Percentiles rank a stretch among this genome's conserved stretches.
Evolutionary conservation across 2,113 vertebrate species (phyloP).

Genomic region (Odobenus rosmarus): DNA sequence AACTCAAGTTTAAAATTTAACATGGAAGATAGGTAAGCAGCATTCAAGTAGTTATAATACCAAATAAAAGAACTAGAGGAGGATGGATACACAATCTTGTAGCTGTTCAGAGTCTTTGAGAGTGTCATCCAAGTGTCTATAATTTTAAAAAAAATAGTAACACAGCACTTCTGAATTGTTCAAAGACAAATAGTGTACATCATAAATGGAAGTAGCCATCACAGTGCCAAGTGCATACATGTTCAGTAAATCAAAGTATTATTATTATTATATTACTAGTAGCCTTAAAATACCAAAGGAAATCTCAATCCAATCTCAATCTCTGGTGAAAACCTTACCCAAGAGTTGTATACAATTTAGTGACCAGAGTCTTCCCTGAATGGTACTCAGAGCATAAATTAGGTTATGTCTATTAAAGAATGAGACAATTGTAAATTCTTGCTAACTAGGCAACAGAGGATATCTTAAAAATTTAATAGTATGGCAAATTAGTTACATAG

Average conservation of each 20-base stretch:
- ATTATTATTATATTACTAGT: not conserved
- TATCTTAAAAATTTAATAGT: not conserved
- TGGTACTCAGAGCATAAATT: not conserved
- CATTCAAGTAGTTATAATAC: not conserved
- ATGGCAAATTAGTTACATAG: not conserved
- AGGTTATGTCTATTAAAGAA: not conserved
- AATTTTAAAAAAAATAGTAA: not conserved
- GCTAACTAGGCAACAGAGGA: not conserved
- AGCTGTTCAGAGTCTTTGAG: not conserved
- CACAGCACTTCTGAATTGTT: not conserved
- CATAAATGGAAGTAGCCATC: not conserved
- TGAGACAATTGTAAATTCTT: not conserved
- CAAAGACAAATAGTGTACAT: not conserved
- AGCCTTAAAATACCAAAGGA: not conserved
- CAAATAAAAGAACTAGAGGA: not conserved
- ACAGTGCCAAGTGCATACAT: not conserved
- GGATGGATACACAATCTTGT: not conserved
- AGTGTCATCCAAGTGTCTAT: not conserved
- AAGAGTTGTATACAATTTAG: not conserved
- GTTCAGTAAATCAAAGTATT: not conserved
- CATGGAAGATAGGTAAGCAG: not conserved
- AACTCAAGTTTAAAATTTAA: not conserved
- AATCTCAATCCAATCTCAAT: not conserved
- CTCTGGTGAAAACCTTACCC: not conserved
- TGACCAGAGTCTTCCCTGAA: not conserved